Base-by-base conservation (phyloP, 2,113 vertebrate genomes). In the Tupaia chinensis region DNA sequence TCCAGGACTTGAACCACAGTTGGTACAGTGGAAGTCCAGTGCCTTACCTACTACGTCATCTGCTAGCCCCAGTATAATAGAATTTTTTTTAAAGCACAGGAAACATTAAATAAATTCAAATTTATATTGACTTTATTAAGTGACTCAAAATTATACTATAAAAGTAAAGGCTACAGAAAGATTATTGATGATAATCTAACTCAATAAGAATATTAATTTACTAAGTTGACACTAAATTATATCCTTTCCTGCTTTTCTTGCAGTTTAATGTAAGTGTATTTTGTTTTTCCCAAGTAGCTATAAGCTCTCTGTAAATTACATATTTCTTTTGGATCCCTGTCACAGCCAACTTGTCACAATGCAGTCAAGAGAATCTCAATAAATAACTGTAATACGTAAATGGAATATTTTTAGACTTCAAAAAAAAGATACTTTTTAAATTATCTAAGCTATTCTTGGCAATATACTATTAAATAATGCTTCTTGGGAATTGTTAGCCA, bases 311-410 rank as follows among this genome's bases (percentile, higher is more conserved):
- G 34, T 91, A 87, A 83, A 27, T n/a, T 56, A 73, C 3, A 32
- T 90, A 56, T 54, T 93, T 96, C 73, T 83, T 95, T 92, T 85
- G 61, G 81, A 66, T 90, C 63, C 44, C 27, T 74, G 7, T 93
- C 87, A 95, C n/a, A 96, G 19, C 32, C 69, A 82, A 93, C 27
- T 22, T 95, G 68, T n/a, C 53, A 63, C 44, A 66, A 56, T 53
- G 34, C 6, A 92, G 69, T 63, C 63, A 90, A 34, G n/a, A 87
- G 20, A 60, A 22, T 78, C 81, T 93, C 34, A 92, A 94, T 77
- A 86, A 83, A 81, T 74, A 83, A 96, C 16, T 95, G 7, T 68
- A 83, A 94, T 81, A 91, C 82, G 95, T 58, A 93, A 96, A 83
- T 93, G 63, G 95, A 90, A 66, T 83, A 65, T 72, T 85, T 56